A percentile compares a stretch with the other conserved stretches of the same genome.
These are phyloP conservation scores for Pampusana beccarii DNA, from an alignment of 2,113 vertebrate genomes.

Conservation along the genomic window DNA sequence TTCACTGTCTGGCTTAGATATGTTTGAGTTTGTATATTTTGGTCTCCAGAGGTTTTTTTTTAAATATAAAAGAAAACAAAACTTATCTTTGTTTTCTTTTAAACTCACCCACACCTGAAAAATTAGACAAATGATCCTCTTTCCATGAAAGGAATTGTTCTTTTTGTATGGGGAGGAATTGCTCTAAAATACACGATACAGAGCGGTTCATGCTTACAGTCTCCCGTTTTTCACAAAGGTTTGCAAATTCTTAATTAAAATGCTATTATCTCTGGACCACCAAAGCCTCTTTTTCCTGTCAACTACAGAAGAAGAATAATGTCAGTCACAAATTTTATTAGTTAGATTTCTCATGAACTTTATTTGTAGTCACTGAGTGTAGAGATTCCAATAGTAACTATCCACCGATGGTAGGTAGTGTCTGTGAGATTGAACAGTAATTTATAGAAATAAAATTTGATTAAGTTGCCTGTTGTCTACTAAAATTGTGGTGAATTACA, in stretches of 20 bases:
- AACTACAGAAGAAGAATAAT: not conserved
- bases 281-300: not conserved
- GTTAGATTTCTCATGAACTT: not conserved
- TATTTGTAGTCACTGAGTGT: not conserved
- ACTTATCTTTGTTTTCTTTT: slow-evolving; percentile 28
- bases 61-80: slow-evolving; percentile 39
- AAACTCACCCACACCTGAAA: slow-evolving; percentile 28
- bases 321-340: not conserved
- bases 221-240: not conserved
- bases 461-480: not conserved
- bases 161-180: not conserved
- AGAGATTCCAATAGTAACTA: not conserved
- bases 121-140: not conserved
- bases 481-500: not conserved
- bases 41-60: not conserved
- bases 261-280: not conserved
- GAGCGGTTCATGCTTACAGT: not conserved
- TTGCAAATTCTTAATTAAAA: slow-evolving; percentile 2
- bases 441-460: not conserved
- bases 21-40: slow-evolving; percentile 37
- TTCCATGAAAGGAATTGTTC: not conserved
- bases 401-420: not conserved
- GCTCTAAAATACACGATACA: not conserved
- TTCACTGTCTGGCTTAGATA: slow-evolving; percentile 47
- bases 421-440: not conserved